These are phyloP conservation scores for Cyrtorhinus lividipennis DNA, from an alignment of 1,140 invertebrate genomes.

Conservation along the genomic window DNA sequence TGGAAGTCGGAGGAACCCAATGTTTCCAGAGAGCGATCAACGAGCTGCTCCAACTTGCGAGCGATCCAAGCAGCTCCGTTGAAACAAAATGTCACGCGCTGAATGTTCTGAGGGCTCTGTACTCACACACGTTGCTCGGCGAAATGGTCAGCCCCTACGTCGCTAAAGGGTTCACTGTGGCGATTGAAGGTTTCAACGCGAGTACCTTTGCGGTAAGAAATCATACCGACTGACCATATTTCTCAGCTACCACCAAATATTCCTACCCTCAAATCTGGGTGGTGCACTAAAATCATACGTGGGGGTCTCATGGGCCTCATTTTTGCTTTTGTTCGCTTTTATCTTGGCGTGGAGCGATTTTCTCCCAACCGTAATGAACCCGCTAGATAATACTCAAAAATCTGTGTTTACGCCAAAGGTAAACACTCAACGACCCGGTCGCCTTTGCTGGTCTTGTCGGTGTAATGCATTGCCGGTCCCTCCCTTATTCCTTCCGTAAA, in stretches of 20 bases:
- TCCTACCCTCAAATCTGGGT: neutral
- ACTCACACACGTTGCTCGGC: slow-evolving; percentile 55
- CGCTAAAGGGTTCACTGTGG: slow-evolving; percentile 41
- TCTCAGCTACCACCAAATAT: neutral
- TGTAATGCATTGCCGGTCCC: too few species aligned
- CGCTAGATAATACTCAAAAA: too few species aligned
- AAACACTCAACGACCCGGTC: too few species aligned
- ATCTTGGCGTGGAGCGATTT: too few species aligned
- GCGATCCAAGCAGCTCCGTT: slow-evolving; percentile 25
- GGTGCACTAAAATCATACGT: slow-evolving; percentile 10
- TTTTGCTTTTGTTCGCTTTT: too few species aligned
- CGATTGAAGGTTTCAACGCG: slow-evolving; percentile 58
- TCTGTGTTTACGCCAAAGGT: too few species aligned
- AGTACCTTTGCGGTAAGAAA: slow-evolving; percentile 61
- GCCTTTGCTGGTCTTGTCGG: too few species aligned
- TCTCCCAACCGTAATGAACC: too few species aligned
- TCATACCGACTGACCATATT: too few species aligned
- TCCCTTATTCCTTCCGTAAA: too few species aligned
- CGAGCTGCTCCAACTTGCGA: slow-evolving; percentile 37
- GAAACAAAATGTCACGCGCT: slow-evolving; percentile 59
- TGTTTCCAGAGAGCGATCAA: slow-evolving; percentile 47
- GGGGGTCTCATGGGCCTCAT: slow-evolving; percentile 15
- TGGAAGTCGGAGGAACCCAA: slow-evolving; percentile 35
- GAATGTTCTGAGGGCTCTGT: slow-evolving; percentile 72
- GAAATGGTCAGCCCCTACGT: slow-evolving; percentile 58